phyloP scores from a whole-genome alignment of 2,113 vertebrate species.

The Siphamia tubifer region DNA sequence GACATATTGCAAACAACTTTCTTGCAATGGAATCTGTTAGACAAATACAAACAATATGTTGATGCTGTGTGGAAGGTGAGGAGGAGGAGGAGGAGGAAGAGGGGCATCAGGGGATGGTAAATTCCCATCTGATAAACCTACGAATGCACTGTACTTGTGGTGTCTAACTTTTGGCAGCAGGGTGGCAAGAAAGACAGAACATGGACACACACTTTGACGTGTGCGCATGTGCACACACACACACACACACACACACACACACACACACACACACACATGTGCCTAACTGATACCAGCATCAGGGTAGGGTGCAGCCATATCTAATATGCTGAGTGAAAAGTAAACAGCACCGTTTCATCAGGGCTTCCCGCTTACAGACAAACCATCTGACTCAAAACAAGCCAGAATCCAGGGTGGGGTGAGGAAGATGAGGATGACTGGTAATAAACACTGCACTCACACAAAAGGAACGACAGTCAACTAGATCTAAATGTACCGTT shows the following conservation, averaged over 20 bases:
- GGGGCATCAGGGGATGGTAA: background rate
- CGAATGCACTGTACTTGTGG: conserved; percentile 30
- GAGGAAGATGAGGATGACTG: background rate
- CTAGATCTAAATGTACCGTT: conserved; percentile 33
- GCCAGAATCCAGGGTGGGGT: conserved; percentile 33
- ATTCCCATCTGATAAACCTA: conserved; percentile 62
- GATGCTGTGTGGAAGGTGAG: background rate
- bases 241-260: background rate
- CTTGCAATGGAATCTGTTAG: conserved; percentile 47
- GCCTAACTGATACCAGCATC: conserved; percentile 75
- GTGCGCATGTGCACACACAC: background rate
- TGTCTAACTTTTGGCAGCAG: conserved; percentile 8
- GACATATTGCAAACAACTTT: too few species aligned
- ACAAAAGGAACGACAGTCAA: conserved; percentile 23
- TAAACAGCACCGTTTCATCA: conserved; percentile 68
- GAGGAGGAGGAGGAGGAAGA: background rate
- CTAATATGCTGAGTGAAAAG: conserved; percentile 77
- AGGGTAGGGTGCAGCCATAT: conserved; percentile 60
- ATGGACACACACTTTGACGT: background rate
- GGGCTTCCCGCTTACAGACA: conserved; percentile 59
- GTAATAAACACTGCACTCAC: conserved; percentile 6
- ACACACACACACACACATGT: conserved; percentile 9
- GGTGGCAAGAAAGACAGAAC: conserved; percentile 16
- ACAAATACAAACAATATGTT: conserved; percentile 30
- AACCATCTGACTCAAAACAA: conserved; percentile 58